Base-by-base conservation (phyloP, 2,888 invertebrate species). In the Aleiodes testaceus region DNA sequence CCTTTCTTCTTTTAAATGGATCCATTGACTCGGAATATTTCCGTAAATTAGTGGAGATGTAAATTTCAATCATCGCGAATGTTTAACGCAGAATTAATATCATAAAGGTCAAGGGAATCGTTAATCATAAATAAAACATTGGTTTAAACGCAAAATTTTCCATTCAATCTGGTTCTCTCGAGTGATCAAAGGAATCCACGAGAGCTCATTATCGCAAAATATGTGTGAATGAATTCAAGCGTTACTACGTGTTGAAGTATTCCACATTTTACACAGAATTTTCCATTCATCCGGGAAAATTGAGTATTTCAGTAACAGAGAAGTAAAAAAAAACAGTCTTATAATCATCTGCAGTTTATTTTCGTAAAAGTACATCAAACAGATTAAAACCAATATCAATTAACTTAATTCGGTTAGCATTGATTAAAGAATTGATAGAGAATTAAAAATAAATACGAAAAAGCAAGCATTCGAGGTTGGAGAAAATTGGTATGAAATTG, bases 401-500 rank as follows among this genome's bases (percentile, higher is more conserved):
- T 42, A 42, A 36, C 16, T 59, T n/a, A 36, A 59, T 55, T 14
- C 14, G 36, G 26, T 3, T 26, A 36, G 30, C 14, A 26, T 55
- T 14, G 59, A 59, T 14, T 9, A 20, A 42, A 42, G 36, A 42
- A 5, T 26, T 26, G 1, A 26, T 26, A 26, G 26, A 26, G 5
- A 26, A 26, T 3, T 1, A 36, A 55, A 12, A 36, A 12, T 16
- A 36, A 42, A 66, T 6, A 16, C n/a, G n/a, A 49, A 49, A 49
- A 49, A 22, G 14, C n/a, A 36, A n/a, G n/a, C 36, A 42, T 47
- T 59, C 18, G 59, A 59, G 16, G 12, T 59, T 59, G 11, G 59
- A 36, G 14, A 59, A 59, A 59, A 59, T 59, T 59, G 59, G 59
- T 59, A 36, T 59, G 59, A 59, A 59, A 59, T 59, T 36, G 59